Conservation (phyloP, 2,797 vertebrate species). For the Tolypeutes matacus region DNA sequence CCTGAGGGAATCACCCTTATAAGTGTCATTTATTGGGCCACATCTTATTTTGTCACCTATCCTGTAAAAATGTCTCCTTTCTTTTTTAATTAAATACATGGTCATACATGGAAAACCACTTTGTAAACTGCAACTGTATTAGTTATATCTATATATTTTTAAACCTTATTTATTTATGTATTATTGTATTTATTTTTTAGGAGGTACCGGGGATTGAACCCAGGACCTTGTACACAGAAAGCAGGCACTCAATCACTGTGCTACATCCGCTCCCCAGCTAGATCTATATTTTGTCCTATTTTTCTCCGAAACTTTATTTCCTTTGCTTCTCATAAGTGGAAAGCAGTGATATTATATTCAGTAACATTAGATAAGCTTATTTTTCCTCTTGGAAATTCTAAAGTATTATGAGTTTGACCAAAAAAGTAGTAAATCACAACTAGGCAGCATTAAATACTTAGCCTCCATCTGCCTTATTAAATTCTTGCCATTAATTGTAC, state of each 20-base stretch:
- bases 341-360: background rate
- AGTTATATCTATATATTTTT: background rate
- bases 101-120: background rate
- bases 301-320: background rate
- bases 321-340: constrained; percentile 33
- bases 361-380: background rate
- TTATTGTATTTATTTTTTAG: no score
- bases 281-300: background rate
- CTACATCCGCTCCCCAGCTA: background rate
- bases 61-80: background rate
- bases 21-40: background rate
- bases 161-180: no score
- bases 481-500: background rate
- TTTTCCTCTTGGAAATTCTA: constrained; percentile 37
- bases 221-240: no score
- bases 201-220: no score
- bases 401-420: background rate
- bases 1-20: background rate
- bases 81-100: background rate
- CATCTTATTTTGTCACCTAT: background rate
- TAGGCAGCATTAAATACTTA: background rate
- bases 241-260: no score
- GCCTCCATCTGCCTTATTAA: background rate
- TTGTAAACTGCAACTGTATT: background rate
- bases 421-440: constrained; percentile 32